Evolutionary conservation across 2,888 invertebrate genomes (phyloP), one percentile per base, ranked within the genome.

Genomic region (Cosmia pyralina): DNA sequence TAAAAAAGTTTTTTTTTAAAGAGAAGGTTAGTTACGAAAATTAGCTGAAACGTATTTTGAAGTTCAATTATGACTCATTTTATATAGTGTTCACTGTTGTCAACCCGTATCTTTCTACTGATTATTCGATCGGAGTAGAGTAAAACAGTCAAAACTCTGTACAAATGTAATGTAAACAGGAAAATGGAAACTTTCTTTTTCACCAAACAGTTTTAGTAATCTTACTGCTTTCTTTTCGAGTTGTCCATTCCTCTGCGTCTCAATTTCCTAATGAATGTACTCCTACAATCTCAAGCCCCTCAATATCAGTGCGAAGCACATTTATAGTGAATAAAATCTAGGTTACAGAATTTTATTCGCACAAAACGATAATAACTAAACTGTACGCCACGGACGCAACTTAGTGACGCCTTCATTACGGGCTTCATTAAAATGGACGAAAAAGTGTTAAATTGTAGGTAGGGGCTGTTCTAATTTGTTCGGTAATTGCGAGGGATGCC

Each of bases 401-500:
- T 82, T 19, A 71, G 66, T 66, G 57, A 68, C 65, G 57, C 44
- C 57, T 72, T 75, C 72, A 86, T 84, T 82, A 80, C 64, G 73
- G 65, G 69, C 69, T 77, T 80, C 81, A 72, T 76, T 85, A 81
- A 82, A 83, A 84, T 69, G 72, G 13, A 82, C 38, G 58, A 78
- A 86, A 82, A 86, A 81, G 85, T 85, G 78, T 84, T 80, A 77
- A 85, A 86, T 78, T 77, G 75, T 75, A 79, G 77, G 66, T 62
- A 72, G 72, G 57, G 67, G 67, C 63, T 77, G 87, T 80, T 75
- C 79, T 87, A 83, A 85, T 87, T 87, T 83, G 81, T 85, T 81
- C 87, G 58, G 79, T 85, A 85, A 85, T 85, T 86, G 85, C 81
- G 77, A 83, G 72, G 59, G 73, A 72, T 75, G 57, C 66, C 76